Conservation (phyloP, 2,797 vertebrate genomes). For the Gastrophryne carolinensis region DNA sequence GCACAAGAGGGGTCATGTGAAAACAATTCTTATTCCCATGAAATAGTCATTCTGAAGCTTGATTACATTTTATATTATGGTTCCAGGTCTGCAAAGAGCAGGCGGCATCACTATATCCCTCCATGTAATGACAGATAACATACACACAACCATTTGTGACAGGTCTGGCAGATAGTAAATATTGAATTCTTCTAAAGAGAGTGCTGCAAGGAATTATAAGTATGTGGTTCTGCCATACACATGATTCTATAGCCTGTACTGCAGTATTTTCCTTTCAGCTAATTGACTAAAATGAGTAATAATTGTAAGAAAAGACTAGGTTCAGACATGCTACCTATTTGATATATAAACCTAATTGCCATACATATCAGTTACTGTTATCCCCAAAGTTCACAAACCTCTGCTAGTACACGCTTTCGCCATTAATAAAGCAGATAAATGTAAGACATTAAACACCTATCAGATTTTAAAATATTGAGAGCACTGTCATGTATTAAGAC, state of each 20-base stretch:
- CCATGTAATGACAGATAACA: conserved; percentile 32
- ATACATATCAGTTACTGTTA: too few relatives aligned
- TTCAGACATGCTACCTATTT: too few relatives aligned
- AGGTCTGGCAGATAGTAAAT: conserved; percentile 34
- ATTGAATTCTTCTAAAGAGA: conserved; percentile 17
- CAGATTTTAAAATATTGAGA: too few relatives aligned
- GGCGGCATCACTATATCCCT: not conserved
- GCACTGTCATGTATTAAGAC: too few relatives aligned
- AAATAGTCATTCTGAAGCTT: conserved; percentile 38
- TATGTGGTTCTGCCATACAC: not conserved
- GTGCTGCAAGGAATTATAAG: not conserved
- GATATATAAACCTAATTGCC: too few relatives aligned
- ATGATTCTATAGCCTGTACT: not conserved
- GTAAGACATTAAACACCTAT: too few relatives aligned
- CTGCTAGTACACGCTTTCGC: too few relatives aligned
- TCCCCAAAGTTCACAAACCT: too few relatives aligned
- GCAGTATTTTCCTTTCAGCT: too few relatives aligned
- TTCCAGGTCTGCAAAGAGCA: conserved; percentile 16
- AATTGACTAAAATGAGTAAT: too few relatives aligned
- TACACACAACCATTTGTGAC: conserved; percentile 22
- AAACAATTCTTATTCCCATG: conserved; percentile 44
- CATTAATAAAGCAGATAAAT: too few relatives aligned
- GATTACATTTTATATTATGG: conserved; percentile 44
- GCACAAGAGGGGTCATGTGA: conserved; percentile 6
- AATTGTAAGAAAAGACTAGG: too few relatives aligned